Percentiles rank a stretch among this genome's conserved stretches.
These are phyloP conservation scores for Pachymerium ferrugineum DNA, from an alignment of 2,888 invertebrate species.

Conservation along the genomic window DNA sequence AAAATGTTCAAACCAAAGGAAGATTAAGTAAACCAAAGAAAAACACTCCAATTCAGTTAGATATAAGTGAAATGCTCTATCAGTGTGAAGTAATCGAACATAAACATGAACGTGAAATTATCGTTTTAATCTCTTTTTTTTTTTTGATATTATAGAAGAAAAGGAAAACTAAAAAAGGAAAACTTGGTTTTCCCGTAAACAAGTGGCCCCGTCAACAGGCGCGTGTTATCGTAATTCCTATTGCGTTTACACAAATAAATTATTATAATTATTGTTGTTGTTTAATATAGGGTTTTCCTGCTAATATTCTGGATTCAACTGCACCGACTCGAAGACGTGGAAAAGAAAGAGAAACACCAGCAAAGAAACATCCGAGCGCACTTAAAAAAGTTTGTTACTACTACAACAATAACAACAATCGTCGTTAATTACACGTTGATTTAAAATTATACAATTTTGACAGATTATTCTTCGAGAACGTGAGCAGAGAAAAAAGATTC, in stretches of 20 bases:
- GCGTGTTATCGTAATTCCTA: background rate
- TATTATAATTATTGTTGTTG: background rate
- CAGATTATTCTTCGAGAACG: constrained; percentile 48
- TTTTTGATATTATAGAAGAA: background rate
- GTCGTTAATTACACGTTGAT: no score
- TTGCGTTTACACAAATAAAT: background rate
- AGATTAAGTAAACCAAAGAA: background rate
- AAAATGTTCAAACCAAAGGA: no score
- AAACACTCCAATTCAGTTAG: constrained; percentile 22
- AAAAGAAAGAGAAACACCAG: constrained; percentile 51
- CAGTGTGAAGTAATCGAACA: constrained; percentile 16
- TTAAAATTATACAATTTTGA: no score
- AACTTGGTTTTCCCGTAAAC: background rate
- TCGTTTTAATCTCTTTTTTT: background rate
- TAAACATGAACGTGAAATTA: no score
- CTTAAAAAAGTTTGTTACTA: constrained; percentile 48
- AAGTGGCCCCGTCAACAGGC: background rate
- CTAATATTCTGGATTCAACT: constrained; percentile 44
- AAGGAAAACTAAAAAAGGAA: background rate
- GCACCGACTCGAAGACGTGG: constrained; percentile 49
- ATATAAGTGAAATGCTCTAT: background rate
- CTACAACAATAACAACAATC: no score
- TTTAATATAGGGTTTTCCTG: constrained; percentile 30
- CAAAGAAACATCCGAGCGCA: constrained; percentile 49
- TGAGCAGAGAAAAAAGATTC: constrained; percentile 44